phyloP scores from a whole-genome alignment of 2,113 vertebrate genomes.

The Ivindomyrus marchei region DNA sequence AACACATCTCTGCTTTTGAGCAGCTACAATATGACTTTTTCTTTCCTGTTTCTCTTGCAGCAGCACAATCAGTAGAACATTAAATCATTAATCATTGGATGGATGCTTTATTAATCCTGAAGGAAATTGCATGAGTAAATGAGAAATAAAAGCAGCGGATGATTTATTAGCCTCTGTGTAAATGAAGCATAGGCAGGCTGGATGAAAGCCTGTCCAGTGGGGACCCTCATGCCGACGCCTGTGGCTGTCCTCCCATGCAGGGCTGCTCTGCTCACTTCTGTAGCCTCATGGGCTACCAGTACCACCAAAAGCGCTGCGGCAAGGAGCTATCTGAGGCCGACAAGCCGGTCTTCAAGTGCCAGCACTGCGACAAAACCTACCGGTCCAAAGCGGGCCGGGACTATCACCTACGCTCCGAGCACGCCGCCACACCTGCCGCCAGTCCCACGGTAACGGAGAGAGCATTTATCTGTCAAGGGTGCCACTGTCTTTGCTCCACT shows the following conservation, averaged over 20 bases:
- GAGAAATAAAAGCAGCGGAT: not conserved
- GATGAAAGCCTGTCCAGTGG: not conserved
- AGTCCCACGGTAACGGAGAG: not conserved
- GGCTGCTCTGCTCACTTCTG: conserved; percentile 86
- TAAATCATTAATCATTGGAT: not conserved
- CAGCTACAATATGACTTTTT: not conserved
- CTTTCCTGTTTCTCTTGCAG: not conserved
- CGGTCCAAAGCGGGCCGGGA: conserved; percentile 89
- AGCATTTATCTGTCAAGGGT: not conserved
- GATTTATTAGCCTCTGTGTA: not conserved
- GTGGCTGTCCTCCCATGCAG: conserved; percentile 43
- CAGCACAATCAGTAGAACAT: not conserved
- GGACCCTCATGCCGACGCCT: not conserved
- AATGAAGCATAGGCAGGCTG: not conserved
- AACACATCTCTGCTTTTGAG: not conserved
- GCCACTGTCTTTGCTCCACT: not conserved
- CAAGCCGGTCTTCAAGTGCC: conserved; percentile 77
- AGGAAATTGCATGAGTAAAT: not conserved
- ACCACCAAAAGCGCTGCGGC: conserved; percentile 89
- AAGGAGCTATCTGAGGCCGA: conserved; percentile 73
- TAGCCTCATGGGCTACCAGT: conserved; percentile 94
- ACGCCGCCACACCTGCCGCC: conserved; percentile 49
- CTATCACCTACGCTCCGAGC: conserved; percentile 84
- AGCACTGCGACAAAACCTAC: conserved; percentile 82
- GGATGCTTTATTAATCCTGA: not conserved